Base-by-base conservation (phyloP, 2,888 invertebrate species). In the Thelaira solivaga region DNA sequence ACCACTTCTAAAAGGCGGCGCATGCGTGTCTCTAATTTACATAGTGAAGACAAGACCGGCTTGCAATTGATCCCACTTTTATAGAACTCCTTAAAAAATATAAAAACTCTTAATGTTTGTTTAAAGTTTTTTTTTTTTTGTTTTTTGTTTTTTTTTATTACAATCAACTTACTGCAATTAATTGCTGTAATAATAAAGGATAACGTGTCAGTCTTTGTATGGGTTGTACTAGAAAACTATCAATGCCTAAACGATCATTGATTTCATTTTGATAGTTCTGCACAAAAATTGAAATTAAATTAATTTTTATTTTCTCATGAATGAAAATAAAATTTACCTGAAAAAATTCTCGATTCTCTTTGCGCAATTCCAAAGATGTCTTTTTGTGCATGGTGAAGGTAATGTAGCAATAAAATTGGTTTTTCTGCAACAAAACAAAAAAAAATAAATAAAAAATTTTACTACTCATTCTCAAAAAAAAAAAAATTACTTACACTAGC, bases 151-250 rank as follows among this genome's bases (percentile, higher is more conserved):
- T 36, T 11, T 36, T 11, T 13, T 11, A 13, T 0, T 20, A 34
- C 2, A 26, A 13, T 20, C 39, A 13, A 65, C 84, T 82, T 80
- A 88, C 89, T 81, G 86, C 84, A 83, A 88, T 88, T 39, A 89
- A 86, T 83, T 89, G 87, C 80, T 88, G 86, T 65, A 89, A 61
- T 26, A 89, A 83, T 81, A 89, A 82, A 4, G 86, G 86, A 86
- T 89, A 89, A 78, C 88, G 84, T 64, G 89, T 88, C 85, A 89
- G 86, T 86, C 89, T 87, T 87, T 89, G 89, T 71, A 89, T 89
- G 82, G 89, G 89, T 84, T 89, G 88, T 65, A 89, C 85, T 77
- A 89, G 83, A 67, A 89, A 89, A 78, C 89, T 89, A 80, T 88
- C 89, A 55, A 89, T 87, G 82, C 89, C 89, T 80, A 89, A 82